Evolutionary conservation across 2,888 invertebrate species (phyloP), one percentile per base, ranked within the genome.

Genomic region (Plusia festucae): DNA sequence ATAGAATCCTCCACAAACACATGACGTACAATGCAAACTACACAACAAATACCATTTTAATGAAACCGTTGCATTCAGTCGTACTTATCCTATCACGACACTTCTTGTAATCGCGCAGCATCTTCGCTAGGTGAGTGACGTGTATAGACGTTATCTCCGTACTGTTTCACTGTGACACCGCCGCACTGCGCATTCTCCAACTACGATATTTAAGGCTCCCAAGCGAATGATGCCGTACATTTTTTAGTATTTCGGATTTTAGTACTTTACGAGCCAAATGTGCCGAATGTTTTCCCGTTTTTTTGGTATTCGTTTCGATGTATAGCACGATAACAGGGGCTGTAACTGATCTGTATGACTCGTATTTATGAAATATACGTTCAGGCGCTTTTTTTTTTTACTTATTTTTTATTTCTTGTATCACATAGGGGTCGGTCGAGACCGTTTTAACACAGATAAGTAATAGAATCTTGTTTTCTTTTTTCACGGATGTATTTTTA

Each of bases 171-270:
- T 81, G 73, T 68, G 72, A 73, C 76, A 75, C 66, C 73, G 70
- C 68, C 79, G 79, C 79, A 79, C 49, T 79, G 79, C 79, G 79
- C 73, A 78, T 70, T 79, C 58, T 67, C 53, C 66, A 60, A 78
- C 76, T 81, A 68, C 70, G 75, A 72, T 75, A 81, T 79, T 81
- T 75, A 81, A 79, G 56, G 62, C 70, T 65, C 69, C 63, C 70
- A 16, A 40, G 32, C 53, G 63, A 60, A 72, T 46, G 55, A 8
- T 34, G 53, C 49, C 52, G 61, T 78, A 72, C 66, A 67, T 70
- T 73, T 75, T 78, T 73, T 67, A 79, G 73, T 56, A 64, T 64
- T 59, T 46, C 53, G 15, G 44, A 70, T 66, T 74, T 70, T 22
- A 34, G 40, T 20, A 51, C 18, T 53, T 18, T 57, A 63, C 22